phyloP scores from a whole-genome alignment of 2,888 invertebrate genomes.

The Parascotia fuliginaria region DNA sequence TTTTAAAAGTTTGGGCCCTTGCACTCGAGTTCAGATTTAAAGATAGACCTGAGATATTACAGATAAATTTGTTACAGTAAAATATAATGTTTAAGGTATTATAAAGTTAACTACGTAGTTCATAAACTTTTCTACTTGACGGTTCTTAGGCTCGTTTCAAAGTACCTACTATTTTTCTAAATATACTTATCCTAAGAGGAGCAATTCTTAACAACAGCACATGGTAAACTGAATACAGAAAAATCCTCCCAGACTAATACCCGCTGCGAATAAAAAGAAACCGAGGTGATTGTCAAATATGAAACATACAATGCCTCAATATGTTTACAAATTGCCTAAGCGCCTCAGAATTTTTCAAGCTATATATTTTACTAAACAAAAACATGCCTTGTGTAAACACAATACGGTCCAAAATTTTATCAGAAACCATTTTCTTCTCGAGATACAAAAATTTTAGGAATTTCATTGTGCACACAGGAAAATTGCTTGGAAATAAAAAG shows the following conservation, averaged over 20 bases:
- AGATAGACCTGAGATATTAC: no score
- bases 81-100: no score
- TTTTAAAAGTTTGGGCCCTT: no score
- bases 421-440: conserved; percentile 10
- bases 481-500: conserved; percentile 38
- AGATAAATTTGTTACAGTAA: no score
- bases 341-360: conserved; percentile 26
- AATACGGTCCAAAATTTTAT: conserved; percentile 27
- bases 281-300: conserved; percentile 34
- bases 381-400: conserved; percentile 20
- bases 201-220: conserved; percentile 5
- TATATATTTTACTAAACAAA: conserved; percentile 4
- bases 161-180: no score
- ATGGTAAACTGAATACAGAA: conserved; percentile 8
- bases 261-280: neutral
- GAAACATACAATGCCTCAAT: conserved; percentile 30
- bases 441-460: conserved; percentile 31
- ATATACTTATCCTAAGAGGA: no score
- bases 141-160: no score
- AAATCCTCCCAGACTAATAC: conserved; percentile 13
- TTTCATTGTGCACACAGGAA: conserved; percentile 32
- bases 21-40: no score
- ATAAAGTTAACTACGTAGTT: no score
- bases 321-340: conserved; percentile 39
- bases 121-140: no score